These are phyloP conservation scores for Sphecodes monilicornis DNA, from an alignment of 2,888 invertebrate genomes.

Conservation along the genomic window DNA sequence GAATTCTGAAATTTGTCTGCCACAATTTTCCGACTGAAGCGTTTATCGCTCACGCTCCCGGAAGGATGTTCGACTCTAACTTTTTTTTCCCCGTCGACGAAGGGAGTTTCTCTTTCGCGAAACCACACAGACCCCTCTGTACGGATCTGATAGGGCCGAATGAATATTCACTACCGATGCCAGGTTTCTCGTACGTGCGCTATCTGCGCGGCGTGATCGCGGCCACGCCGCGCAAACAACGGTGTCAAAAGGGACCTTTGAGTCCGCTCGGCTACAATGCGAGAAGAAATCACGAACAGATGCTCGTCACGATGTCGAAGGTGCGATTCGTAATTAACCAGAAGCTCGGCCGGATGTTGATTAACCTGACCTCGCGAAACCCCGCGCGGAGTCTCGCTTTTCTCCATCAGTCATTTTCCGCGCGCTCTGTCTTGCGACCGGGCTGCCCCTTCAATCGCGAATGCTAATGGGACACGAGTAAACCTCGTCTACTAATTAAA, in stretches of 20 bases:
- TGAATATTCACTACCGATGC: conserved; percentile 67
- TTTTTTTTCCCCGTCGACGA: background rate
- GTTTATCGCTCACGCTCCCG: too few relatives aligned
- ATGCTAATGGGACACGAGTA: conserved; percentile 25
- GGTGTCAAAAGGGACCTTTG: conserved; percentile 69
- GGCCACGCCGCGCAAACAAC: conserved; percentile 46
- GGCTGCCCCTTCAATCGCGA: conserved; percentile 17
- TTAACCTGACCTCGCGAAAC: conserved; percentile 62
- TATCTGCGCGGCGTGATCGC: conserved; percentile 62
- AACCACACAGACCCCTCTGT: conserved; percentile 45
- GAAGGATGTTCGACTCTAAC: background rate
- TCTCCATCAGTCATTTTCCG: conserved; percentile 18
- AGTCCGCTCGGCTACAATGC: conserved; percentile 47
- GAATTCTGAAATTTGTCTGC: too few relatives aligned
- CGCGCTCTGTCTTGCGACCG: background rate
- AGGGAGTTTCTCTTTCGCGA: conserved; percentile 24
- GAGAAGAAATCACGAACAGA: conserved; percentile 63
- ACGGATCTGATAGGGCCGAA: conserved; percentile 68
- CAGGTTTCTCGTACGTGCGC: conserved; percentile 65
- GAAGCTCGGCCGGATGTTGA: conserved; percentile 64
- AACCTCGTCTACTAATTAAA: conserved; percentile 26
- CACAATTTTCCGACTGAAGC: too few relatives aligned
- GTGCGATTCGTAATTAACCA: conserved; percentile 69
- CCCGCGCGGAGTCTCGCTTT: background rate
- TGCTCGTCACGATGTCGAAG: conserved; percentile 64